Base-by-base conservation (phyloP, 2,888 invertebrate genomes). In the Stenchaetothrips biformis region DNA sequence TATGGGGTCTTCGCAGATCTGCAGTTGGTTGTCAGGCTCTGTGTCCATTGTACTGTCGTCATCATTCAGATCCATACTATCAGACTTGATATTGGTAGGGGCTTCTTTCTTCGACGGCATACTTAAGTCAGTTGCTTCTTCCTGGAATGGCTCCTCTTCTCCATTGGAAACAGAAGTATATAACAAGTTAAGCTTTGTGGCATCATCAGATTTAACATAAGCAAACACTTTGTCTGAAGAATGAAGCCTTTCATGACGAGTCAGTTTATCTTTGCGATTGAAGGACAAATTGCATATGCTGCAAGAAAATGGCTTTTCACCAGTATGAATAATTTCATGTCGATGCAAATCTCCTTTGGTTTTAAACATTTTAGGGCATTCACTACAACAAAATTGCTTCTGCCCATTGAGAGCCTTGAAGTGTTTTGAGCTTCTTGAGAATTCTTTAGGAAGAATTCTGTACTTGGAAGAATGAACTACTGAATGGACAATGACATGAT, bases 301-400 rank as follows among this genome's bases (percentile, higher is more conserved):
- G 85, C 94, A 94, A 48, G 92, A 91, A 85, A 90, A 93, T 0
- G 93, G 93, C 83, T 93, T 90, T 48, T 84, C 83, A 8, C 93
- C 93, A 4, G 93, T 93, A 83, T 94, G 94, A 0, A 93, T 93
- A 82, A 93, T 91, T 7, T 83, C 89, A 87, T 93, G 93, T 0
- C 91, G 87, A 81, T 91, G 89, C 77, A 93, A 86, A 84, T 93
- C 93, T 13, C 90, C 89, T 83, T 91, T 90, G 0, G 91, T 91
- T 78, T 91, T 91, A 87, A 93, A 93, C 79, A 92, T 92, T 83
- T 92, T 90, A 1, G 93, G 92, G 84, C 93, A 93, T 81, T 91
- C 89, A 48, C 91, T 91, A 84, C 93, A 93, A 9, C 83, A 81
- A 78, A 83, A 84, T 2, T 84, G 84, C 48, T 83, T 82, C 47